phyloP scores from a whole-genome alignment of 1,140 invertebrate species.

The Melipona quadrifasciata region DNA sequence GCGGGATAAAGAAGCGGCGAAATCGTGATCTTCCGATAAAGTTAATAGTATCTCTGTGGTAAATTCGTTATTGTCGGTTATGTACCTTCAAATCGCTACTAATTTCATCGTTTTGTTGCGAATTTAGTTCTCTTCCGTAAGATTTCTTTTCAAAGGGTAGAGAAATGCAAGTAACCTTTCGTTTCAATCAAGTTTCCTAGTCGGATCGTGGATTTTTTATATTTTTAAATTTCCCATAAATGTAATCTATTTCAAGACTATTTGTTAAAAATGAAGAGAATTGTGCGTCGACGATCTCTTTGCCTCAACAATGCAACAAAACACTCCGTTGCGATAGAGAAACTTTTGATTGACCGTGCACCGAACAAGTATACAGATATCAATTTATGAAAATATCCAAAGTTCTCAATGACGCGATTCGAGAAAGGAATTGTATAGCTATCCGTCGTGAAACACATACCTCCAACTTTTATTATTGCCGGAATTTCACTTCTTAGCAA shows the following conservation, averaged over 20 bases:
- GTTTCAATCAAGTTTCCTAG: too few species aligned
- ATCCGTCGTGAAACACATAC: background rate
- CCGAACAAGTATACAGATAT: background rate
- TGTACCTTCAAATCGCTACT: background rate
- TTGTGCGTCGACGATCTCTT: background rate
- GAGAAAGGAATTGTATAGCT: background rate
- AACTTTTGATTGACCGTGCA: background rate
- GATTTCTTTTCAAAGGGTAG: too few species aligned
- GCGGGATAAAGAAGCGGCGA: background rate
- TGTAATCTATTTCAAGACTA: background rate
- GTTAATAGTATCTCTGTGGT: constrained; percentile 66
- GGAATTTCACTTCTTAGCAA: background rate
- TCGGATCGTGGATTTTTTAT: background rate
- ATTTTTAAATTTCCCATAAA: too few species aligned
- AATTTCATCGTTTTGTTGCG: background rate
- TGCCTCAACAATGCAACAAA: background rate
- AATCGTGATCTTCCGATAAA: constrained; percentile 59
- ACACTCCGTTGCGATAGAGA: background rate
- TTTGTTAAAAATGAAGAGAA: background rate
- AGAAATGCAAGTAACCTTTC: background rate
- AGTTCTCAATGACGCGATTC: background rate
- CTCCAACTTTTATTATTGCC: background rate
- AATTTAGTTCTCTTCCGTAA: background rate
- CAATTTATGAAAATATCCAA: background rate
- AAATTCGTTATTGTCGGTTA: constrained; percentile 61